Percentiles rank a stretch among this genome's conserved stretches.
Conservation (phyloP, 2,888 invertebrate species). For the Tenodera sinensis region DNA sequence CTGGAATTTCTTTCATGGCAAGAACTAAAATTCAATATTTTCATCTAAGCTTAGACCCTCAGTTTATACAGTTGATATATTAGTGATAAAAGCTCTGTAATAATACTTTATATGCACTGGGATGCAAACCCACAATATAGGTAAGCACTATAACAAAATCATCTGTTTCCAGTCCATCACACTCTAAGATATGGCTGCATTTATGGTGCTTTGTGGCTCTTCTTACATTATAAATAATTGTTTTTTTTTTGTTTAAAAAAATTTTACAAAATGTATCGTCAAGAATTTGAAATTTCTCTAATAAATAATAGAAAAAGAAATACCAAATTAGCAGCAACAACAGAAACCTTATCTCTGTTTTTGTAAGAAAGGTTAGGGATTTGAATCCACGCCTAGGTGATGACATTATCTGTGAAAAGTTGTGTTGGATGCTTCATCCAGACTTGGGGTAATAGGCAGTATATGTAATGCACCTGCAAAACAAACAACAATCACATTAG, state of each 20-base stretch:
- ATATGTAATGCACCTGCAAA: background rate
- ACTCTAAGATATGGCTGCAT: conserved; percentile 15
- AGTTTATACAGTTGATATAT: background rate
- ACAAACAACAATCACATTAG: background rate
- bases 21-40: background rate
- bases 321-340: background rate
- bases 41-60: background rate
- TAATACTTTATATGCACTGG: conserved; percentile 15
- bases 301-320: background rate
- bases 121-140: conserved; percentile 7
- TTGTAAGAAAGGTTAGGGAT: background rate
- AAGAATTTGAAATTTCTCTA: background rate
- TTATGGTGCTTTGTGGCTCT: conserved; percentile 17
- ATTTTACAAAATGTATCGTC: background rate
- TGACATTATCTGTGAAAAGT: background rate
- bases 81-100: conserved; percentile 21
- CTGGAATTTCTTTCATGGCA: background rate
- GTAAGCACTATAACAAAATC: conserved; percentile 3
- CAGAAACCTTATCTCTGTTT: background rate
- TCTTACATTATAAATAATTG: background rate
- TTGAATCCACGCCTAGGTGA: background rate
- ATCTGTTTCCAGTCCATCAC: background rate
- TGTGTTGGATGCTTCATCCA: conserved; percentile 11
- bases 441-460: conserved; percentile 6
- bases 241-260: conserved; percentile 1